Evolutionary conservation across 2,888 invertebrate genomes (phyloP).

Genomic region (Pseudolycoriella hygida): DNA sequence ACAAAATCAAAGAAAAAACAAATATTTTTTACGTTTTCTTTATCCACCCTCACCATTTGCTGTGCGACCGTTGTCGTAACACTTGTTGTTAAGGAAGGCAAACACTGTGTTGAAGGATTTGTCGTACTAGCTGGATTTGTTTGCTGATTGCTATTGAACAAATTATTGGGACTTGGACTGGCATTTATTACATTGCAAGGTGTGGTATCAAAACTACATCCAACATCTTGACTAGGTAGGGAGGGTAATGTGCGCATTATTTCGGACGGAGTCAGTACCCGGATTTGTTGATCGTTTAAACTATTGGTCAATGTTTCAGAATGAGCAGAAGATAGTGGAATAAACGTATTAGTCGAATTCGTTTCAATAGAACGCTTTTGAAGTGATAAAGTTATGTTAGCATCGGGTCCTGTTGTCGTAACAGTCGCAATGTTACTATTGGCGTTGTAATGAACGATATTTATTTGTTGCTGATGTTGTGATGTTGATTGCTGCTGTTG

Average conservation of each 20-base stretch:
- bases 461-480: constrained; percentile 5
- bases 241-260: constrained; percentile 82
- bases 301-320: neutral
- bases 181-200: neutral
- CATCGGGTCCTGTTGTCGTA: neutral
- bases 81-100: constrained; percentile 5
- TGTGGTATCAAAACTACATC: constrained; percentile 6
- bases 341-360: neutral
- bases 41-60: constrained; percentile 9
- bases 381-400: neutral
- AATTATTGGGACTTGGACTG: neutral
- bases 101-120: constrained; percentile 4
- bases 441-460: neutral
- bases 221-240: constrained; percentile 27
- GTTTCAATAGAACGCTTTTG: neutral
- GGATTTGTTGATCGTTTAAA: constrained; percentile 55
- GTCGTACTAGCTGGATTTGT: neutral
- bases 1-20: constrained; percentile 9
- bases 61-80: constrained; percentile 7
- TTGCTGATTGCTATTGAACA: neutral
- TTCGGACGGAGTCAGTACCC: constrained; percentile 76
- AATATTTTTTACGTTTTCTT: constrained; percentile 8
- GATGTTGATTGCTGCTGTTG: neutral
- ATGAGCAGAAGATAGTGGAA: constrained; percentile 7
- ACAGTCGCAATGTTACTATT: neutral